Evolutionary conservation across 2,113 vertebrate genomes (phyloP).

Genomic region (Indicator maculatus): DNA sequence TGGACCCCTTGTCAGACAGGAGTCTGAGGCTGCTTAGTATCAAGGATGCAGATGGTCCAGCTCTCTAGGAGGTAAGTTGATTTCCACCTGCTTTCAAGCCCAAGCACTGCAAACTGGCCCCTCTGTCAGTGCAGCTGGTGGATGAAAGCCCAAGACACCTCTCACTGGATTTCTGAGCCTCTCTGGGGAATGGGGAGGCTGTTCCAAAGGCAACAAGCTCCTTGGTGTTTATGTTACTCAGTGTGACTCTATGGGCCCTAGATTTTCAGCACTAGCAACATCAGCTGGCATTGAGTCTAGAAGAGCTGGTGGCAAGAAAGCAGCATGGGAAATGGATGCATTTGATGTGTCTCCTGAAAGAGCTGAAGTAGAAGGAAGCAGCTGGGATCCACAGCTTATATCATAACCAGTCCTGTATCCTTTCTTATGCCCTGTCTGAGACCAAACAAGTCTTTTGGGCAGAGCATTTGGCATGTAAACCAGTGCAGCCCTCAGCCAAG

Average conservation of each 20-base stretch:
- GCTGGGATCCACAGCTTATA: slow-evolving; percentile 23
- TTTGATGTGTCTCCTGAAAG: not conserved
- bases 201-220: not conserved
- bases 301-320: not conserved
- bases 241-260: not conserved
- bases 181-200: not conserved
- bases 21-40: not conserved
- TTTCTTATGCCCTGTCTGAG: slow-evolving; percentile 6
- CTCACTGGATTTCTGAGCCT: not conserved
- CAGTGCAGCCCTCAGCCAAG: not conserved
- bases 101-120: not conserved
- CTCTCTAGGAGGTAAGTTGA: not conserved
- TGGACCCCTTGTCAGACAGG: not conserved
- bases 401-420: not conserved
- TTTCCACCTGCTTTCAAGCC: not conserved
- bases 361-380: slow-evolving; percentile 17
- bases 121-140: not conserved
- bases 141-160: not conserved
- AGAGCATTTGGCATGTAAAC: not conserved
- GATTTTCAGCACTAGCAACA: rapidly evolving
- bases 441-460: not conserved
- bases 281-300: not conserved
- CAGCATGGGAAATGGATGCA: not conserved
- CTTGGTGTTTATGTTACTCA: not conserved
- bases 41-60: not conserved